Evolutionary conservation across 2,888 invertebrate species (phyloP).

Genomic region (Dynastes maya): DNA sequence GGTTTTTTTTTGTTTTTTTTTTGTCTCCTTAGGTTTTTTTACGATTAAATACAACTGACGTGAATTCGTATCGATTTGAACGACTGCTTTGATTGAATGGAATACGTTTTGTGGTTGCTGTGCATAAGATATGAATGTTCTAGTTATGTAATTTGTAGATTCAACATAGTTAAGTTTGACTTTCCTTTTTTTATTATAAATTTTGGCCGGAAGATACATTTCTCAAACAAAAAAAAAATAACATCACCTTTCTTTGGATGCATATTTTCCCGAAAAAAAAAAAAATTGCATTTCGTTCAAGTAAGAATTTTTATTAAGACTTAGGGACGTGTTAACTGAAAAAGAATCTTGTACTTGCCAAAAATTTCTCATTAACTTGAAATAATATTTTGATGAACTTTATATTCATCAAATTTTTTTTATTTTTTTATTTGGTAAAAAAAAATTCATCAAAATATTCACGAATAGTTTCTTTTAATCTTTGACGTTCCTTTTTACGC

Average conservation of each 20-base stretch:
- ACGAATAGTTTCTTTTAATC: too few relatives aligned
- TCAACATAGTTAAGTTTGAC: constrained; percentile 53
- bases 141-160: constrained; percentile 57
- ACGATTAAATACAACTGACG: constrained; percentile 41
- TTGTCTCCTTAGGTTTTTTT: background rate
- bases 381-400: too few relatives aligned
- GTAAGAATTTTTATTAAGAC: constrained; percentile 2
- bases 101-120: constrained; percentile 47
- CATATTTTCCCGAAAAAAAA: background rate
- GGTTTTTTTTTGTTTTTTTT: constrained; percentile 1
- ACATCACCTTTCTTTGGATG: constrained; percentile 32
- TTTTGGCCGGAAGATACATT: constrained; percentile 52
- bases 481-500: too few relatives aligned
- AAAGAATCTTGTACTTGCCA: constrained; percentile 21
- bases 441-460: too few relatives aligned
- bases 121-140: constrained; percentile 55
- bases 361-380: background rate
- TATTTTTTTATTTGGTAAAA: too few relatives aligned
- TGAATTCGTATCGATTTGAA: constrained; percentile 46
- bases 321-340: background rate
- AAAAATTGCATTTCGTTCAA: background rate
- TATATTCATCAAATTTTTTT: too few relatives aligned
- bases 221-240: background rate
- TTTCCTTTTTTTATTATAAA: constrained; percentile 59
- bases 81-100: constrained; percentile 38